Conservation (phyloP, 1,140 invertebrate genomes). For the Ephestia elutella region DNA sequence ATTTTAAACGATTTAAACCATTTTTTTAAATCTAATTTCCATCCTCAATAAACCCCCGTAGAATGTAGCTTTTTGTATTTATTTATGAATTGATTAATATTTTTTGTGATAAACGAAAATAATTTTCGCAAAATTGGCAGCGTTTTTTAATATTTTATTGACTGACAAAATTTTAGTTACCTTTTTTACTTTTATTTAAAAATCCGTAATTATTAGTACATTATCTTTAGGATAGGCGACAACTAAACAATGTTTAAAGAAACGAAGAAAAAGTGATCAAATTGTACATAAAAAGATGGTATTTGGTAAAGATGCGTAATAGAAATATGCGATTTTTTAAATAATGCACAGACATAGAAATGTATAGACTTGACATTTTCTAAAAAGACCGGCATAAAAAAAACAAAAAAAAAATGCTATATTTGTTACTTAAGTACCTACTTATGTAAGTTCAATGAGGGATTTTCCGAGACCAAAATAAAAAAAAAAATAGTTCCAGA, state of each 20-base stretch:
- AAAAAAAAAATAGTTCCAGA: too few relatives aligned
- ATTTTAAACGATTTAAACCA: not conserved
- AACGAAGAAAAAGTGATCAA: slow-evolving; percentile 52
- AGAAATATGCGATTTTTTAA: slow-evolving; percentile 27
- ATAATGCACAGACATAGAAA: too few relatives aligned
- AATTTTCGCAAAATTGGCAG: not conserved
- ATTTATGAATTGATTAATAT: not conserved
- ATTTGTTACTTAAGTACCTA: too few relatives aligned
- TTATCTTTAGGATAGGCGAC: slow-evolving; percentile 42
- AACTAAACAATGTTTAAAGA: slow-evolving; percentile 58
- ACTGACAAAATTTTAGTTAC: not conserved
- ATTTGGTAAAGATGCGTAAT: slow-evolving; percentile 20
- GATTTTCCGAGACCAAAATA: too few relatives aligned
- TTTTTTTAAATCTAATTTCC: not conserved
- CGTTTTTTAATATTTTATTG: not conserved
- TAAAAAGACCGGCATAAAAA: too few relatives aligned
- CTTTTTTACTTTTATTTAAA: not conserved
- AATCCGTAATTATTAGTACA: not conserved
- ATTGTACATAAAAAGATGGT: slow-evolving; percentile 45
- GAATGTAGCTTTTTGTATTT: too few relatives aligned
- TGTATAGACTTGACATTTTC: too few relatives aligned
- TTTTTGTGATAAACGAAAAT: not conserved
- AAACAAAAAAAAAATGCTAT: too few relatives aligned
- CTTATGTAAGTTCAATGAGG: too few relatives aligned
- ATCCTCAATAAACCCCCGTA: too few relatives aligned